These are phyloP conservation scores for Epinephelus cyanopodus DNA, from an alignment of 2,113 vertebrate genomes.

Conservation along the genomic window DNA sequence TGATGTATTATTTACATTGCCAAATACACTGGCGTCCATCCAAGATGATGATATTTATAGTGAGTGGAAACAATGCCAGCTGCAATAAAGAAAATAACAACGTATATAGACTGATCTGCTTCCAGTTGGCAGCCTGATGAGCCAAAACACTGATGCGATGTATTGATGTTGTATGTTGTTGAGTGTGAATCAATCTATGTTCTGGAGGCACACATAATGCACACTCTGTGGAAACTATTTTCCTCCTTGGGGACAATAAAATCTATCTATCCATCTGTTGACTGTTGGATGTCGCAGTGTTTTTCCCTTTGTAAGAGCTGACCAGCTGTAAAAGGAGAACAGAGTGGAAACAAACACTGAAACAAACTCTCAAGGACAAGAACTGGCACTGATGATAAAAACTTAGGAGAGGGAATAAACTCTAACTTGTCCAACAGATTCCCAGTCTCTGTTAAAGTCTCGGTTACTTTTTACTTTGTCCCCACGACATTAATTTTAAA, in stretches of 20 bases:
- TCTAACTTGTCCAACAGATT: neutral
- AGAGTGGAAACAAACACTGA: slow-evolving; percentile 3
- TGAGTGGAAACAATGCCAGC: slow-evolving; percentile 1
- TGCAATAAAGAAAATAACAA: neutral
- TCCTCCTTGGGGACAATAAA: neutral
- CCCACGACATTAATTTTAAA: neutral
- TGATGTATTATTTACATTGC: neutral
- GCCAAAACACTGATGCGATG: neutral
- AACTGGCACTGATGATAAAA: neutral
- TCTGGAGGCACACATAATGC: neutral
- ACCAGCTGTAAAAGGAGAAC: slow-evolving; percentile 6
- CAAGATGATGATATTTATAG: slow-evolving; percentile 7
- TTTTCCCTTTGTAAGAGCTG: neutral
- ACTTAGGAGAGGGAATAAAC: neutral
- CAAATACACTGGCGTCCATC: neutral
- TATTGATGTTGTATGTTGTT: neutral
- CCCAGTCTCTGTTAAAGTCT: neutral
- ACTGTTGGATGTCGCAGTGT: neutral
- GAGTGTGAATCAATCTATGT: neutral
- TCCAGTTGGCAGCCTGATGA: neutral
- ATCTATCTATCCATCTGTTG: neutral
- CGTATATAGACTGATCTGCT: neutral
- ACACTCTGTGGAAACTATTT: neutral
- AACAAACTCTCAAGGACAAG: neutral
- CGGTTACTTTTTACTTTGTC: neutral